Conservation (phyloP, 1,140 invertebrate genomes). For the Pseudoatta argentina region DNA sequence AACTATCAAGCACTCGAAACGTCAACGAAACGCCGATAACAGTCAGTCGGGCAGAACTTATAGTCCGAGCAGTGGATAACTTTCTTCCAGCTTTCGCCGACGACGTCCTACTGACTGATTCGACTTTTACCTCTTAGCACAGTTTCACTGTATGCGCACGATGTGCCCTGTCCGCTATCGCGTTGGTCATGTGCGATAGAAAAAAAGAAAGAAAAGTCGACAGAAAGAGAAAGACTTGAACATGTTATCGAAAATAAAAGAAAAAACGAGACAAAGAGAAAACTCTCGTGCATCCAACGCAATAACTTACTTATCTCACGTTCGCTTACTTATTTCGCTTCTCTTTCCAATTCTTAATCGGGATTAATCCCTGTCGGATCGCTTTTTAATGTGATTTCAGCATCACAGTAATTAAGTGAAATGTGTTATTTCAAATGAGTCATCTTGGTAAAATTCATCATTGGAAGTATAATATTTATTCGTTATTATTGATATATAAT, state of each 20-base stretch:
- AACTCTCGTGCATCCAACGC: neutral
- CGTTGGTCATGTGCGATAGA: constrained; percentile 19
- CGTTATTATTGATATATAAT: neutral
- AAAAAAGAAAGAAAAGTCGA: neutral
- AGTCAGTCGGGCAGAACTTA: constrained; percentile 56
- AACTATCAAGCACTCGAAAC: constrained; percentile 10
- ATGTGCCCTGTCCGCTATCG: constrained; percentile 30
- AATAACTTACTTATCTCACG: constrained; percentile 33
- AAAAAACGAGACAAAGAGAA: constrained; percentile 1
- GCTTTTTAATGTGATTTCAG: neutral
- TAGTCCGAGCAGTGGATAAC: constrained; percentile 67
- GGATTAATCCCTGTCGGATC: neutral
- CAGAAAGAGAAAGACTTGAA: constrained; percentile 2
- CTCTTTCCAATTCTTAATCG: constrained; percentile 12
- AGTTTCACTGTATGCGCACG: constrained; percentile 72
- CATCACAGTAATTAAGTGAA: neutral
- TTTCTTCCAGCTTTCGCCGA: constrained; percentile 76
- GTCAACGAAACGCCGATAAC: constrained; percentile 41
- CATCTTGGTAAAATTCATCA: neutral
- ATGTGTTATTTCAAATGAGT: neutral
- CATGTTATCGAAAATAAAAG: neutral
- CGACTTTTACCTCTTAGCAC: constrained; percentile 78
- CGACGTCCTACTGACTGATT: constrained; percentile 77
- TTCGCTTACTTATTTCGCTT: neutral
- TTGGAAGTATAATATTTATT: neutral